Conservation (phyloP, 2,888 invertebrate species). For the Lepetodrilus schrolli region DNA sequence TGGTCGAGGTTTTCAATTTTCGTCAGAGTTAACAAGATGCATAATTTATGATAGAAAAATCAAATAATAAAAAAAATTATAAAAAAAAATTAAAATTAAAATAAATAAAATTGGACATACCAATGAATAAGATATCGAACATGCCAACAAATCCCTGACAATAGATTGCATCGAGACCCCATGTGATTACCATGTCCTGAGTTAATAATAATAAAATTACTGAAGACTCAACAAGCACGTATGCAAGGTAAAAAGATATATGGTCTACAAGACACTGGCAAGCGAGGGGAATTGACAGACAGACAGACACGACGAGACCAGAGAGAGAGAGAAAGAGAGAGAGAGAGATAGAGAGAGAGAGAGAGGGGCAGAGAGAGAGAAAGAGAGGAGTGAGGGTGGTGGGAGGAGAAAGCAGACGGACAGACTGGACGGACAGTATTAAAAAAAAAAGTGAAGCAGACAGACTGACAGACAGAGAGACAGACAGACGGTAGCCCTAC, state of each 20-base stretch:
- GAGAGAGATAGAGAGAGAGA: too few species aligned
- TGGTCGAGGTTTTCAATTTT: too few species aligned
- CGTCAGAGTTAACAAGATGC: too few species aligned
- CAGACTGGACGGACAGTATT: constrained; percentile 2
- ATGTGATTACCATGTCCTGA: neutral
- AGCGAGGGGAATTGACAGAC: constrained; percentile 4
- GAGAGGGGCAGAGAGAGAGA: neutral
- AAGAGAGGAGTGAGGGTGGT: too few species aligned
- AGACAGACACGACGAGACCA: constrained; percentile 30
- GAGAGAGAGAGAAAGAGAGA: neutral
- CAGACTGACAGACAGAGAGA: constrained; percentile 14
- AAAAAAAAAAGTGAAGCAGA: too few species aligned
- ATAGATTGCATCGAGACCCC: constrained; percentile 4
- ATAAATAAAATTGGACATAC: neutral
- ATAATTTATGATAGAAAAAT: too few species aligned
- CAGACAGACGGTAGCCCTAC: constrained; percentile 60
- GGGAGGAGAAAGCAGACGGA: constrained; percentile 16
- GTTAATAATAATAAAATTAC: neutral
- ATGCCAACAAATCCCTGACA: neutral
- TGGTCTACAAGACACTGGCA: neutral
- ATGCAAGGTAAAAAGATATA: neutral
- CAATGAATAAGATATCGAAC: neutral
- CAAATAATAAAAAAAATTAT: too few species aligned
- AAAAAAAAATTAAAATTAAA: too few species aligned
- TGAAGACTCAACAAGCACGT: constrained; percentile 15